Evolutionary conservation across 2,113 vertebrate species (phyloP).

Genomic region (Ameiurus melas): DNA sequence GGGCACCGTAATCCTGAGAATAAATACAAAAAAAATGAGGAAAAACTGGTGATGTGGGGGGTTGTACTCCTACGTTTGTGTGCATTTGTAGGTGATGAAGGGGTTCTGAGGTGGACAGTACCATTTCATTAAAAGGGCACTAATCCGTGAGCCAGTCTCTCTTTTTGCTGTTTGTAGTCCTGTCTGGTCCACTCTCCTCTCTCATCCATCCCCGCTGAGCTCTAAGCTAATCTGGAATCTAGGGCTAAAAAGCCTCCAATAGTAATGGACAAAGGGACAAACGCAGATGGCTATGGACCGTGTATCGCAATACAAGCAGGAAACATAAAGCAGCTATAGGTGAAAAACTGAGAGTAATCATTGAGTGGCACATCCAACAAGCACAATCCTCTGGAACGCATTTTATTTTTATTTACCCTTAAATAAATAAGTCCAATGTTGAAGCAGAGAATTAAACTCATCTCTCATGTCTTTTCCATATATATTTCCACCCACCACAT

Average conservation of each 20-base stretch:
- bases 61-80: slow-evolving; percentile 27
- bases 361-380: not conserved
- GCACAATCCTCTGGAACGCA: not conserved
- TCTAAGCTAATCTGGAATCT: slow-evolving; percentile 11
- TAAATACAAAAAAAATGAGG: slow-evolving; percentile 66
- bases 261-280: not conserved
- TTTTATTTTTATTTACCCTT: not conserved
- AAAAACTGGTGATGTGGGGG: slow-evolving; percentile 51
- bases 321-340: slow-evolving; percentile 1
- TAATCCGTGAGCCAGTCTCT: slow-evolving; percentile 26
- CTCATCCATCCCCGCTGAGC: slow-evolving; percentile 1
- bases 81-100: slow-evolving; percentile 34
- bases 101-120: slow-evolving; percentile 49
- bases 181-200: not conserved
- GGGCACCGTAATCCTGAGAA: slow-evolving; percentile 73
- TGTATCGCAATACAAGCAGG: not conserved
- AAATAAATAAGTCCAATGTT: not conserved
- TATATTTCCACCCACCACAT: not conserved
- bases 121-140: slow-evolving; percentile 45
- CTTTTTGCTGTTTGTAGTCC: not conserved
- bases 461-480: not conserved
- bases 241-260: slow-evolving; percentile 40
- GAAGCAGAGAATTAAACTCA: not conserved
- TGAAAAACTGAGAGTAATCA: not conserved
- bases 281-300: not conserved